These are phyloP conservation scores for Rhyacophila evoluta DNA, from an alignment of 2,888 invertebrate species.

Conservation along the genomic window DNA sequence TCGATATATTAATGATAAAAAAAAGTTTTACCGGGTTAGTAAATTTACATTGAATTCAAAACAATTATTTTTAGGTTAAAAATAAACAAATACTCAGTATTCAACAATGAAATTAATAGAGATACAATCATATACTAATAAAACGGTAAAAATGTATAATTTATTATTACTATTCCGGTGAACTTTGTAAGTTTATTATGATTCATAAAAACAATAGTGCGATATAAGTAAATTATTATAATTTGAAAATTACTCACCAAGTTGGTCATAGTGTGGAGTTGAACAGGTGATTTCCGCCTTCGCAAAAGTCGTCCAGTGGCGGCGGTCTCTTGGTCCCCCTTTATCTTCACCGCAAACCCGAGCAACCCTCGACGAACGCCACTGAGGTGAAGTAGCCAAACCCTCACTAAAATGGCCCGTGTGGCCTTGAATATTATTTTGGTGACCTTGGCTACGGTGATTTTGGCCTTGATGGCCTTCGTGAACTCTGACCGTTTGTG, in stretches of 20 bases:
- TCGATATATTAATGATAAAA: too few relatives aligned
- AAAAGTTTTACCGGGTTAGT: too few relatives aligned
- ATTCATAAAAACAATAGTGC: too few relatives aligned
- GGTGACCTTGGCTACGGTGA: neutral
- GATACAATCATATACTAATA: too few relatives aligned
- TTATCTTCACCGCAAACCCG: constrained; percentile 46
- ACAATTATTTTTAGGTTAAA: too few relatives aligned
- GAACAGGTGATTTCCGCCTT: constrained; percentile 50
- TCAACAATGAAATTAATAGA: too few relatives aligned
- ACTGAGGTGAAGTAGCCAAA: neutral
- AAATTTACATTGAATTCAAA: too few relatives aligned
- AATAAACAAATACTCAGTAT: too few relatives aligned
- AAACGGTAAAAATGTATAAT: too few relatives aligned
- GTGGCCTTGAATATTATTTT: neutral
- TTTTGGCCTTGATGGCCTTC: neutral
- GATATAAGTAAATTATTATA: too few relatives aligned
- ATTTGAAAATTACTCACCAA: constrained; percentile 46
- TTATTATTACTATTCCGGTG: too few relatives aligned
- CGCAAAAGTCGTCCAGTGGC: constrained; percentile 50
- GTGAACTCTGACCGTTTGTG: neutral
- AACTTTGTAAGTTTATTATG: too few relatives aligned
- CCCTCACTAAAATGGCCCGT: neutral
- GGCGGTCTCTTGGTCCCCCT: constrained; percentile 43
- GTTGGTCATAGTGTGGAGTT: constrained; percentile 45
- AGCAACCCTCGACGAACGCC: constrained; percentile 32